Conservation (phyloP, 2,888 invertebrate species). For the Nephrocerus scutellatus region DNA sequence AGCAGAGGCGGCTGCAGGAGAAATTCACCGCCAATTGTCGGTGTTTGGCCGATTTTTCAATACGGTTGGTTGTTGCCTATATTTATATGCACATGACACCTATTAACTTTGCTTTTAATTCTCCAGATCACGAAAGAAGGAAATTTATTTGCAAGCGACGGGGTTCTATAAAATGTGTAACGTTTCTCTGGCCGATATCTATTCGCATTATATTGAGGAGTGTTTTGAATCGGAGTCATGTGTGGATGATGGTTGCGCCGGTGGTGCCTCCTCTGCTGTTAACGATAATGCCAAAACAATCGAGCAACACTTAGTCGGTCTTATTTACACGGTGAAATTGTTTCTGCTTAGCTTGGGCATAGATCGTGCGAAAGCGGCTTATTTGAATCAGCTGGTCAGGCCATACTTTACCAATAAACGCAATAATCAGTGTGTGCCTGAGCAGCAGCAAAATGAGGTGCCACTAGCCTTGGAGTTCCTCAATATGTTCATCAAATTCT, state of each 20-base stretch:
- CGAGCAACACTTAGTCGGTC: slow-evolving; percentile 32
- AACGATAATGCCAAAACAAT: not conserved
- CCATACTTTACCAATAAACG: slow-evolving; percentile 34
- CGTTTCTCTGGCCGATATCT: slow-evolving; percentile 36
- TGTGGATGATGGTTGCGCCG: slow-evolving; percentile 11
- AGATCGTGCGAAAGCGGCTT: slow-evolving; percentile 37
- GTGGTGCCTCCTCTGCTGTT: not conserved
- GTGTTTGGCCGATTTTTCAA: slow-evolving; percentile 43
- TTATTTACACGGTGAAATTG: slow-evolving; percentile 42
- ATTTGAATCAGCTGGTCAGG: slow-evolving; percentile 35
- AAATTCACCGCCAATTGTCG: slow-evolving; percentile 41
- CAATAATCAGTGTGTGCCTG: slow-evolving; percentile 24
- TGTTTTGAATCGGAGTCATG: slow-evolving; percentile 21
- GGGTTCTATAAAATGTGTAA: slow-evolving; percentile 47
- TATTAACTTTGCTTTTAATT: not conserved
- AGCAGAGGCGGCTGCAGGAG: slow-evolving; percentile 29
- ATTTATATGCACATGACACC: not conserved
- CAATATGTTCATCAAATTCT: slow-evolving; percentile 41
- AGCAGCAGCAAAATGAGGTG: slow-evolving; percentile 33
- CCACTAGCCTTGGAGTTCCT: slow-evolving; percentile 40
- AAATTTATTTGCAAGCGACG: slow-evolving; percentile 42
- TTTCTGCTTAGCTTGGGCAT: slow-evolving; percentile 38
- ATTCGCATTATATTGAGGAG: slow-evolving; percentile 36
- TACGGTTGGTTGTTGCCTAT: slow-evolving; percentile 28
- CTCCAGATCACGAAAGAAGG: slow-evolving; percentile 40